Conservation (phyloP, 92 coral and sea anemone species). For the Hydrozoanthus gracilis region DNA sequence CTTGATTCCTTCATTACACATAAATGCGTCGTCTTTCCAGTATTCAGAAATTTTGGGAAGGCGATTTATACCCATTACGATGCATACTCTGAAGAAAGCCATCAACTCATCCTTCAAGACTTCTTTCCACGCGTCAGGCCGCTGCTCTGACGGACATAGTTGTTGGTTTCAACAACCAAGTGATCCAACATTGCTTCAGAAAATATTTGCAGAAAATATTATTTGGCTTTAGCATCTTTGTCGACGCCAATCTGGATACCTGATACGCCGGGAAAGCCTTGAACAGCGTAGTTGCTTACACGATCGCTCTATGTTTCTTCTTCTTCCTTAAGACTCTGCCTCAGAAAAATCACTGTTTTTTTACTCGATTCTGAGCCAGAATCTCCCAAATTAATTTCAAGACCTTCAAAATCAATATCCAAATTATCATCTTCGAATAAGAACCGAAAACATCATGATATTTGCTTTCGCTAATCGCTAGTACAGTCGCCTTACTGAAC, state of each 20-base stretch:
- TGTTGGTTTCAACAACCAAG: constrained; percentile 21
- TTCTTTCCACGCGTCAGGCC: constrained; percentile 23
- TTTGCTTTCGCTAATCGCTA: not conserved
- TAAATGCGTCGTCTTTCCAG: constrained; percentile 37
- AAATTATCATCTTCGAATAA: not conserved
- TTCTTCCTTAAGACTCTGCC: constrained; percentile 18
- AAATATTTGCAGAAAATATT: constrained; percentile 19
- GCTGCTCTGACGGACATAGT: constrained; percentile 31
- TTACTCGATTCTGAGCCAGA: constrained; percentile 11
- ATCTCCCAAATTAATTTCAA: constrained; percentile 7
- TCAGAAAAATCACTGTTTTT: not conserved
- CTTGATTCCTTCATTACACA: constrained; percentile 46
- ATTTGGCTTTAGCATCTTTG: constrained; percentile 25
- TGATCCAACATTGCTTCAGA: constrained; percentile 30
- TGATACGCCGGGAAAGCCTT: constrained; percentile 23
- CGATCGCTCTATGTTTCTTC: constrained; percentile 28
- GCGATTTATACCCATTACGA: constrained; percentile 45
- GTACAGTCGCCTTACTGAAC: too few species aligned
- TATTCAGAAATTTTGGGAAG: constrained; percentile 35
- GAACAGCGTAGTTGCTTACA: constrained; percentile 24
- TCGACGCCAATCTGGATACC: constrained; percentile 23
- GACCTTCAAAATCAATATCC: constrained; percentile 5
- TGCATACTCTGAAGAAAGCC: constrained; percentile 40
- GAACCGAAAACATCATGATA: not conserved
- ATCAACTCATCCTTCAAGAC: constrained; percentile 24